Evolutionary conservation across 1,140 invertebrate species (phyloP), one percentile per base, ranked within the genome.

Genomic region (Drosophila virilis): DNA sequence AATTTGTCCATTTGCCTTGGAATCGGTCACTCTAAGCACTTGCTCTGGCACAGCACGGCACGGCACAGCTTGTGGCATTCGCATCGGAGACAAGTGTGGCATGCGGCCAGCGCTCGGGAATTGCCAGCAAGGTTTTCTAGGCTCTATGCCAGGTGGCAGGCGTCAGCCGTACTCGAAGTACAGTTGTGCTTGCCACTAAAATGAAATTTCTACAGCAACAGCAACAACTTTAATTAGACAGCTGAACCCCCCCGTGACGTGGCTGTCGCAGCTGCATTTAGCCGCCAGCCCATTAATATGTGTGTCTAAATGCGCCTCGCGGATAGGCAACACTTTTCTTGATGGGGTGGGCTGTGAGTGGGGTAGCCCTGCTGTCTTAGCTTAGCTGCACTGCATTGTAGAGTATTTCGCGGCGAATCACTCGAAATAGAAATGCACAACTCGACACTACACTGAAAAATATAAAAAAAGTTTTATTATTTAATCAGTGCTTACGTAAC

Each of bases 291-390:
- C 73, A 57, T 45, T 28, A 33, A 22, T 42, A n/a, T 8, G 7
- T 8, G 22, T 62, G 22, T 28, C 12, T 9, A 32, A 45, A 8
- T 7, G n/a, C 38, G 45, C 71, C 71, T 48, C 37, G 43, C 9
- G 60, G 65, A 17, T 61, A 80, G 72, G 78, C 67, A 61, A 73
- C 59, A 64, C 33, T 68, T 80, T 78, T 65, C 48, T 12, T 28
- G 0, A 28, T 1, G 2, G 22, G 22, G 22, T n/a, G 1, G 22
- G 22, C 22, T 28, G 2, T 28, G 22, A 28, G 22, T 4, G 22
- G 4, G 22, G 0, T 5, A 28, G 22, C 22, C 22, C 22, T 28
- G 22, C 4, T 28, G 22, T 5, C 22, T 28, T 28, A 28, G 22
- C 22, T 28, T 0, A 28, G 22, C 3, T 28, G 4, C 22, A 28